These are phyloP conservation scores for Ormyrus labotus DNA, from an alignment of 2,888 invertebrate species.

Conservation along the genomic window DNA sequence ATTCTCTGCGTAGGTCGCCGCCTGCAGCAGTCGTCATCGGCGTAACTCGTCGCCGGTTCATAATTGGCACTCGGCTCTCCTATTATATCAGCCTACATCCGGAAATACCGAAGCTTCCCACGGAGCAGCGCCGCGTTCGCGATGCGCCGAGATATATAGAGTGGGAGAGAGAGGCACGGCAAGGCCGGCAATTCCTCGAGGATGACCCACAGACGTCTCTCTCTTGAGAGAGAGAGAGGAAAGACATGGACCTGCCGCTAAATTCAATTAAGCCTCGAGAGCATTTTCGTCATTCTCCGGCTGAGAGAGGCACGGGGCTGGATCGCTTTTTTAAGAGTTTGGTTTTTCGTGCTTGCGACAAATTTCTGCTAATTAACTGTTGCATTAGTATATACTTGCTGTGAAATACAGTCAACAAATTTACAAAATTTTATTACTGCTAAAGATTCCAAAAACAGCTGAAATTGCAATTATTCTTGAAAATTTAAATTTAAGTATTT, in stretches of 20 bases:
- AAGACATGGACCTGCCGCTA: constrained; percentile 4
- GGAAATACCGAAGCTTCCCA: constrained; percentile 66
- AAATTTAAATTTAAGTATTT: no score
- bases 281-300: constrained; percentile 31
- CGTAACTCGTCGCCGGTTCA: constrained; percentile 61
- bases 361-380: no score
- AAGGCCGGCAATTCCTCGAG: constrained; percentile 24
- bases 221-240: not conserved
- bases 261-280: constrained; percentile 36
- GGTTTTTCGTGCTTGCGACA: no score
- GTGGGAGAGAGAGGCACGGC: not conserved
- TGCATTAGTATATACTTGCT: no score
- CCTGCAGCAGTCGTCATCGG: constrained; percentile 36
- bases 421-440: no score
- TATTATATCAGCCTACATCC: constrained; percentile 67
- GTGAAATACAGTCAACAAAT: no score
- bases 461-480: no score
- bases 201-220: constrained; percentile 17
- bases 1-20: not conserved
- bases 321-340: no score
- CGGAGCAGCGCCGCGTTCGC: constrained; percentile 35
- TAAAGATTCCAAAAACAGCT: no score
- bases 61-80: constrained; percentile 64
- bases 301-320: no score
- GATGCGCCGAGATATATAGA: not conserved